Conservation (phyloP, 2,113 vertebrate species). For the Crocuta crocuta region DNA sequence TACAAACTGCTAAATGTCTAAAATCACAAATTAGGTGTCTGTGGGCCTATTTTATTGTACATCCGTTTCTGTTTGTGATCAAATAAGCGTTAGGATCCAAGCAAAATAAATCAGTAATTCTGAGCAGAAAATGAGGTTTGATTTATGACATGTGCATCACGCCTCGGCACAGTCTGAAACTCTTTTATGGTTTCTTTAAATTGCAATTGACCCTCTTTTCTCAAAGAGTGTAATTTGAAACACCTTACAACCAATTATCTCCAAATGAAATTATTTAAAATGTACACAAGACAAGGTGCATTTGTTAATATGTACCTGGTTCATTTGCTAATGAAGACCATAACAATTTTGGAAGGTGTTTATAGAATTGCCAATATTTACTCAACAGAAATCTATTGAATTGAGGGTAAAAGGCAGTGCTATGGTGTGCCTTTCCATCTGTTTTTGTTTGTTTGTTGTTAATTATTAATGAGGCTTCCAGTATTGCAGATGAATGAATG, state of each 20-base stretch:
- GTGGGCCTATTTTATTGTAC: background rate
- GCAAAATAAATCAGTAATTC: constrained; percentile 34
- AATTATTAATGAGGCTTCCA: background rate
- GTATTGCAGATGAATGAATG: background rate
- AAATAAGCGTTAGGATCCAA: background rate
- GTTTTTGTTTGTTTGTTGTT: background rate
- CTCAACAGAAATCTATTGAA: background rate
- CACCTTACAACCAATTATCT: constrained; percentile 2
- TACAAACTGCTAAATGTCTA: background rate
- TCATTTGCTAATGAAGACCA: fast-evolving
- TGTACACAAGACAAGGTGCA: background rate
- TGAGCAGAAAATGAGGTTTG: constrained; percentile 63
- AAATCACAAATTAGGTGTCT: background rate
- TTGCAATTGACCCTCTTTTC: constrained; percentile 59
- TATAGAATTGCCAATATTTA: background rate
- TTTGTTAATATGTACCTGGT: background rate
- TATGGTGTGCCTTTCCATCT: background rate
- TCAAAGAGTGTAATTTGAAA: constrained; percentile 31
- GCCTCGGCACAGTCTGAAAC: background rate
- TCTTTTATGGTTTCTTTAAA: constrained; percentile 53
- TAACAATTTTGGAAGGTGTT: background rate
- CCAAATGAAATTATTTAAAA: constrained; percentile 57
- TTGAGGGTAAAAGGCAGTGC: background rate
- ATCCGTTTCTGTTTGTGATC: background rate
- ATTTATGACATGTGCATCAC: background rate